Evolutionary conservation across 2,113 vertebrate species (phyloP).

Genomic region (Trogon melanurus): DNA sequence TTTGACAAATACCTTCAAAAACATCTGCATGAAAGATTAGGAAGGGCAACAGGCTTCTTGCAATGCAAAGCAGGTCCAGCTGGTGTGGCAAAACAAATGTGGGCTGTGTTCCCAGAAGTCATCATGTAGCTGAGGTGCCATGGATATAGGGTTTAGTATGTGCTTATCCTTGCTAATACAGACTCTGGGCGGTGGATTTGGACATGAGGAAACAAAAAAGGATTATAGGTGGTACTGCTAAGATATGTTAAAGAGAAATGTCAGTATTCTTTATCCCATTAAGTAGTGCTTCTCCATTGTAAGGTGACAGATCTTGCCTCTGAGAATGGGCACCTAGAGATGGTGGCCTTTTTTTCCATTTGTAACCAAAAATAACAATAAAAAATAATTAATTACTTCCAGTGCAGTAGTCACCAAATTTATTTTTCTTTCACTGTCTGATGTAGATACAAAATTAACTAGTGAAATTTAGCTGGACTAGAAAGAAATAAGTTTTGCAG

Average conservation of each 20-base stretch:
- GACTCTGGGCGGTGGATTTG: not conserved
- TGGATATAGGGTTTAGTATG: not conserved
- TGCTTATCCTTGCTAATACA: not conserved
- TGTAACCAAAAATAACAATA: not conserved
- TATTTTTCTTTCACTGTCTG: not conserved
- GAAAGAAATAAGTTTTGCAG: not conserved
- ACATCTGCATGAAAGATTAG: not conserved
- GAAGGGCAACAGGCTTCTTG: not conserved
- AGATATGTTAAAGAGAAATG: not conserved
- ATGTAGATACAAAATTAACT: not conserved
- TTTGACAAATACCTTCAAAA: not conserved
- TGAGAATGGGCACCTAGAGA: not conserved
- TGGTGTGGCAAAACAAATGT: not conserved
- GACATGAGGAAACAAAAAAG: not conserved
- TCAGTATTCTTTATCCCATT: not conserved
- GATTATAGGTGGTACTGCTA: not conserved
- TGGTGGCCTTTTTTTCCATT: not conserved
- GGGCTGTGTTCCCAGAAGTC: not conserved
- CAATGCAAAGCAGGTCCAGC: not conserved
- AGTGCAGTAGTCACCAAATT: not conserved
- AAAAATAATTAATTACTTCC: not conserved
- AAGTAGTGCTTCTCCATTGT: not conserved
- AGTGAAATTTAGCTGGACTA: not conserved
- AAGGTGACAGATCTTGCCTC: not conserved
- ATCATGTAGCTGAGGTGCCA: not conserved